Conservation (phyloP, 2,888 invertebrate species). For the Parnassius orleans region DNA sequence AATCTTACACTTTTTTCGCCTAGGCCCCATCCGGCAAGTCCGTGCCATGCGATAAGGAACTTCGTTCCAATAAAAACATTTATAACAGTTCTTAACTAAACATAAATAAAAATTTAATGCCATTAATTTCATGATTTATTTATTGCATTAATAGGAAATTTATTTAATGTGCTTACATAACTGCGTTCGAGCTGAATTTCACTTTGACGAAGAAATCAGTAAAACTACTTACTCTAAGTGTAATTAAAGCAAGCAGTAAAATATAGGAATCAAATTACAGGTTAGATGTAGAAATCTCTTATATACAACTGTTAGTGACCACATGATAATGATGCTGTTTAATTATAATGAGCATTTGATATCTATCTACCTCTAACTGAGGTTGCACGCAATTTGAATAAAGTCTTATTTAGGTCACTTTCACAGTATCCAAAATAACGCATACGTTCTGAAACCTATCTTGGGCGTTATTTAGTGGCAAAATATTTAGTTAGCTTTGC, state of each 20-base stretch:
- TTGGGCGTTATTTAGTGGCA: conserved; percentile 5
- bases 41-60: no score
- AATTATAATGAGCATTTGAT: conserved; percentile 4
- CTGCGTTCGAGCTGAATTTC: background rate
- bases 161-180: background rate
- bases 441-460: background rate
- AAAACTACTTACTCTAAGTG: background rate
- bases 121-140: background rate
- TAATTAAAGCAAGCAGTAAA: background rate
- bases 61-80: no score
- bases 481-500: conserved; percentile 20
- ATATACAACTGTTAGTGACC: conserved; percentile 4
- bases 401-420: conserved; percentile 14
- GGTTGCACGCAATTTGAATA: conserved; percentile 1
- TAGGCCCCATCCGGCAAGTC: no score
- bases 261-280: background rate
- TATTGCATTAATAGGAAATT: background rate
- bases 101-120: no score
- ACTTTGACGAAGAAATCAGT: background rate
- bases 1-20: no score
- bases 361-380: background rate
- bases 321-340: background rate
- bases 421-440: conserved; percentile 14
- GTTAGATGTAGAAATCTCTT: conserved; percentile 1
- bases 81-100: no score